These are phyloP conservation scores for Saguinus imperator DNA, from an alignment of 2,113 vertebrate genomes.

Conservation along the genomic window DNA sequence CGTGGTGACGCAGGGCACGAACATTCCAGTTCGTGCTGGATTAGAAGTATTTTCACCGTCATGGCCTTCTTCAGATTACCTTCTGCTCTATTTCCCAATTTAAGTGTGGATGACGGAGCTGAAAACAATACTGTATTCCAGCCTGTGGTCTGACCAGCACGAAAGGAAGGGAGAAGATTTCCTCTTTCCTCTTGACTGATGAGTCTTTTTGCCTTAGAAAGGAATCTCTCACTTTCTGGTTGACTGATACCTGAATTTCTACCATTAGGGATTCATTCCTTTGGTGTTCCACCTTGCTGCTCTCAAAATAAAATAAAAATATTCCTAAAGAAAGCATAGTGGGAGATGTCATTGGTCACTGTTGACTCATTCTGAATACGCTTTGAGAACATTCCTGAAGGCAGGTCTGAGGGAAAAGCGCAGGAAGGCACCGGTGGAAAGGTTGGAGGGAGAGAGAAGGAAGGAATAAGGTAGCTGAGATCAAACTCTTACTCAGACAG, in stretches of 20 bases:
- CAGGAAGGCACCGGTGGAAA: background rate
- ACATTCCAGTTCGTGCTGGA: background rate
- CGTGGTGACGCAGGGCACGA: background rate
- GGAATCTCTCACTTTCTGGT: background rate
- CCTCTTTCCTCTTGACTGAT: background rate
- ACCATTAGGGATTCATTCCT: background rate
- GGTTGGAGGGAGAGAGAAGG: background rate
- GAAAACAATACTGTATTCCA: background rate
- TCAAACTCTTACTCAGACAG: background rate
- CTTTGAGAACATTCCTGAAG: background rate
- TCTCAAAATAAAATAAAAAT: background rate
- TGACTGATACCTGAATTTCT: background rate
- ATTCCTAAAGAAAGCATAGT: background rate
- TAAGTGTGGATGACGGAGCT: slow-evolving; percentile 36
- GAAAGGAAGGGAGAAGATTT: background rate
- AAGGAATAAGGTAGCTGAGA: background rate
- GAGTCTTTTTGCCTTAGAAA: background rate
- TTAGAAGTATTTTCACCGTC: background rate
- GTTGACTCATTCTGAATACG: background rate
- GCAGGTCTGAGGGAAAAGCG: background rate
- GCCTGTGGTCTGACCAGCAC: background rate
- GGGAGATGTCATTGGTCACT: background rate
- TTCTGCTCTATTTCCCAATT: slow-evolving; percentile 78
- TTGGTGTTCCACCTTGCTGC: background rate
- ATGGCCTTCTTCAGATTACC: slow-evolving; percentile 40